These are phyloP conservation scores for Tychaedon coryphoeus DNA, from an alignment of 2,113 vertebrate genomes.

Conservation along the genomic window DNA sequence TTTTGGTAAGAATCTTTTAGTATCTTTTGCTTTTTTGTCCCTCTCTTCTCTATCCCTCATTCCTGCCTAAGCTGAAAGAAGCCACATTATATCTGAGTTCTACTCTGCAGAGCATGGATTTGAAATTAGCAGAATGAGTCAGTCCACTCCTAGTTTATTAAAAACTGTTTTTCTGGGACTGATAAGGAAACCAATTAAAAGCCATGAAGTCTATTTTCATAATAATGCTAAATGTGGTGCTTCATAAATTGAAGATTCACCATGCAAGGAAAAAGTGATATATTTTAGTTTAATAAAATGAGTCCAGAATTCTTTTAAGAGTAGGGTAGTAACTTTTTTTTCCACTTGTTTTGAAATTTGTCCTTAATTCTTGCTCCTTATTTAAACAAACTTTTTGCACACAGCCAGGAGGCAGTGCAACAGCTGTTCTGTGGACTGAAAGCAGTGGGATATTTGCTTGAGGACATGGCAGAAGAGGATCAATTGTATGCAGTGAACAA, in stretches of 20 bases:
- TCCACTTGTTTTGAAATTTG: not conserved
- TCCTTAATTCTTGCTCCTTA: not conserved
- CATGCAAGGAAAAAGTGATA: slow-evolving; percentile 57
- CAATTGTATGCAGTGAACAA: slow-evolving; percentile 44
- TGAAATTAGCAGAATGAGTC: slow-evolving; percentile 52
- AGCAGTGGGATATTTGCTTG: slow-evolving; percentile 9
- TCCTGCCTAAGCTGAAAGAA: not conserved
- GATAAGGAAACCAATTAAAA: slow-evolving; percentile 76
- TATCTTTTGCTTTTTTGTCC: not conserved
- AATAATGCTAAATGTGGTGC: slow-evolving; percentile 62
- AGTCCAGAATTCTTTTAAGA: slow-evolving; percentile 45
- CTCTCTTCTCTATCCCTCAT: not conserved
- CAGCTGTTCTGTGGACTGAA: slow-evolving; percentile 11
- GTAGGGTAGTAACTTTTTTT: not conserved
- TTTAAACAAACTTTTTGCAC: slow-evolving; percentile 37
- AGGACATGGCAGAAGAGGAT: not conserved
- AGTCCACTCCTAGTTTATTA: slow-evolving; percentile 54
- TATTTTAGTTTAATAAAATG: slow-evolving; percentile 48
- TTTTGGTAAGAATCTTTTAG: not conserved
- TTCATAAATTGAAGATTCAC: slow-evolving; percentile 66
- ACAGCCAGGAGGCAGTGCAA: slow-evolving; percentile 3
- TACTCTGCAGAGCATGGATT: slow-evolving; percentile 42
- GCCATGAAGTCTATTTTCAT: slow-evolving; percentile 64
- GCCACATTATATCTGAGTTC: not conserved
- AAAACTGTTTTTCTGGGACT: slow-evolving; percentile 52